Evolutionary conservation across 1,140 invertebrate genomes (phyloP), one percentile per base, ranked within the genome.

Genomic region (Aleiodes sp.): DNA sequence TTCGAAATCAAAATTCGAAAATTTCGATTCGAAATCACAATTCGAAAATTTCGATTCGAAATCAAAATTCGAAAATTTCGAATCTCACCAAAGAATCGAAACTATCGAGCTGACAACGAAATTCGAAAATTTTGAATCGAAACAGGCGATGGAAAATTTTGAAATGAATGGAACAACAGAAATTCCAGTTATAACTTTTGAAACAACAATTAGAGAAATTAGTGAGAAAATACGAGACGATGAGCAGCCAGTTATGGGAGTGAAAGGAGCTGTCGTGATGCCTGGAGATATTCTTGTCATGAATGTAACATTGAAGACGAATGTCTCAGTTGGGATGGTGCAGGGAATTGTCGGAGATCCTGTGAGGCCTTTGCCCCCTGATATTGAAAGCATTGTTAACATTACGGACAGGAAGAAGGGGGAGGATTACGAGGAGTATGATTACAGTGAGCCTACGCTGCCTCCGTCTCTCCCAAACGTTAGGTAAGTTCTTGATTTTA

Each of bases 381-480:
- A 86, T 41, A 78, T 86, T 39, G 83, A 85, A 65, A 82, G 81
- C 7, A 81, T 87, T 29, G 60, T 88, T 43, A 87, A 87, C 70
- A 86, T 81, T 68, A 86, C 85, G 61, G 78, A 84, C 52, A 70
- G 80, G 8, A 76, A 81, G 46, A 85, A 85, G 65, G 78, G 72
- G 4, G 79, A 84, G 14, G 83, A 87, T 57, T 87, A 88, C 65
- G 86, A 41, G 2, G 35, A 87, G 24, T 92, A 91, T 73, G 91
- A 92, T 76, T 92, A 92, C 75, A 89, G 82, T 62, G 83, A 91
- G 69, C 90, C 90, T 1, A 90, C 90, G 4, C 78, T 93, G 62
- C 92, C 92, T 8, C 92, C 92, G 9, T 93, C 92, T 0, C 81
- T 94, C 61, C 92, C 92, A 9, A 93, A 93, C 83, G 86, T 93